phyloP scores from a whole-genome alignment of 2,797 vertebrate species.

The Cyclopterus lumpus region DNA sequence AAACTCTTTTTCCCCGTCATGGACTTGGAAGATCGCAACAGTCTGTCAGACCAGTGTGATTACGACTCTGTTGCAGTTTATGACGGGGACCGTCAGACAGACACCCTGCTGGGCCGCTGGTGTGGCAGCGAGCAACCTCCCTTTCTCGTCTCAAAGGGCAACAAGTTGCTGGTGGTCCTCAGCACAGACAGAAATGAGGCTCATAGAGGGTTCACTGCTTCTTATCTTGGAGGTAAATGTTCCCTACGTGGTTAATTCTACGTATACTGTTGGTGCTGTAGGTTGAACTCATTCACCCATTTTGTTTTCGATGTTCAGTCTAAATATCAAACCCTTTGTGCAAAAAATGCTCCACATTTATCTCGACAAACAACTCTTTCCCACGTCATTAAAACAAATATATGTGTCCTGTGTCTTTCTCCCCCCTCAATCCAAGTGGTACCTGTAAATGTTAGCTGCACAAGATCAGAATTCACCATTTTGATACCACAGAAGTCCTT shows the following conservation, averaged over 20 bases:
- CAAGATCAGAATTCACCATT: conserved; percentile 96
- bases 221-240: conserved; percentile 91
- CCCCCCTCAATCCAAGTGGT: conserved; percentile 84
- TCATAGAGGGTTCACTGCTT: conserved; percentile 88
- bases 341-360: neutral
- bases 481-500: conserved; percentile 89
- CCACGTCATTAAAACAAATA: neutral
- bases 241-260: neutral
- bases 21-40: conserved; percentile 93
- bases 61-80: conserved; percentile 91
- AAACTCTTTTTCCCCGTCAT: conserved; percentile 91
- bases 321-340: conserved; percentile 15
- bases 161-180: conserved; percentile 91
- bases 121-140: conserved; percentile 87
- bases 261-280: neutral
- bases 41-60: conserved; percentile 89
- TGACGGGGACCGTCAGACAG: conserved; percentile 85
- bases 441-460: conserved; percentile 95
- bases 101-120: conserved; percentile 89
- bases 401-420: neutral
- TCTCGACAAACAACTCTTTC: conserved; percentile 2
- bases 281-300: neutral
- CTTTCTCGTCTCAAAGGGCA: conserved; percentile 85
- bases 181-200: conserved; percentile 90
- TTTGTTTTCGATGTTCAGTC: neutral